Evolutionary conservation across 2,888 invertebrate genomes (phyloP).

Genomic region (Orthosia gothica): DNA sequence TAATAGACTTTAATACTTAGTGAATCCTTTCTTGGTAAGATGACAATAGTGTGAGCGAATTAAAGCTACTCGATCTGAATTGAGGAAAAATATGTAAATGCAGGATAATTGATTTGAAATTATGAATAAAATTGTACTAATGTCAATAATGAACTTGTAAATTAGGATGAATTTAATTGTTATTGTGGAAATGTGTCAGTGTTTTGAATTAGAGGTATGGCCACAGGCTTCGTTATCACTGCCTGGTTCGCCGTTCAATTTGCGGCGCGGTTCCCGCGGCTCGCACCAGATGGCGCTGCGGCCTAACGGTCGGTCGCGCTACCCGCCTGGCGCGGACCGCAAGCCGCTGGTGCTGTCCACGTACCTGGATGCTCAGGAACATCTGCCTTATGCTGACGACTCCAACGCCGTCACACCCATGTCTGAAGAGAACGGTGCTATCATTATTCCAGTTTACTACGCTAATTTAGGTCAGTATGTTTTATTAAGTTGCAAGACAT

Average conservation of each 20-base stretch:
- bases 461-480: conserved; percentile 94
- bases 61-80: conserved; percentile 84
- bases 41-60: conserved; percentile 63
- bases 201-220: conserved; percentile 71
- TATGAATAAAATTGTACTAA: conserved; percentile 11
- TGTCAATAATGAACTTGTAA: conserved; percentile 29
- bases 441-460: conserved; percentile 97
- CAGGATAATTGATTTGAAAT: conserved; percentile 20
- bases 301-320: conserved; percentile 95
- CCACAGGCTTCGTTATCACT: conserved; percentile 98
- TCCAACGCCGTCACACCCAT: conserved; percentile 99
- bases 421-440: conserved; percentile 99
- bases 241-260: conserved; percentile 99
- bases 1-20: conserved; percentile 66
- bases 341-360: conserved; percentile 98
- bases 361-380: conserved; percentile 98
- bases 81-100: conserved; percentile 84
- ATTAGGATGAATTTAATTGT: conserved; percentile 34
- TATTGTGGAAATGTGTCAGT: conserved; percentile 48
- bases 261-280: conserved; percentile 97
- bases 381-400: conserved; percentile 99
- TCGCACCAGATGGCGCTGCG: conserved; percentile 98
- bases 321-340: conserved; percentile 96
- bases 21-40: conserved; percentile 44
- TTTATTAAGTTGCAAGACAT: too few species aligned